phyloP scores from a whole-genome alignment of 2,888 invertebrate genomes.

The Eupeodes luniger region DNA sequence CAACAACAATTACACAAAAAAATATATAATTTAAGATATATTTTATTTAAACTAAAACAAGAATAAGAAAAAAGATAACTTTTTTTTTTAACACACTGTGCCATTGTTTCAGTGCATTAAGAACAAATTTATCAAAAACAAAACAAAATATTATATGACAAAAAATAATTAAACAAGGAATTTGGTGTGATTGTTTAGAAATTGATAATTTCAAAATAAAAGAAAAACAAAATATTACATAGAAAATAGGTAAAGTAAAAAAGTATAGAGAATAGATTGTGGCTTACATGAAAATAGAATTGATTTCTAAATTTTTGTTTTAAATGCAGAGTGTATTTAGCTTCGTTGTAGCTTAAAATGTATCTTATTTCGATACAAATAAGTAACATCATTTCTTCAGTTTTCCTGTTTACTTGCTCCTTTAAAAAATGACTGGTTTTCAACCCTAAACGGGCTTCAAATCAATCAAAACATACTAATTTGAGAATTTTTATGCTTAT shows the following conservation, averaged over 20 bases:
- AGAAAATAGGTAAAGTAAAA: conserved; percentile 14
- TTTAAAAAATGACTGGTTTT: no score
- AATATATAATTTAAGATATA: neutral
- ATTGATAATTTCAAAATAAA: conserved; percentile 37
- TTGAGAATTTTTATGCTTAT: no score
- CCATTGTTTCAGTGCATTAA: conserved; percentile 60
- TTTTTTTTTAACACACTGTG: conserved; percentile 50
- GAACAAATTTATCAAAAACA: neutral
- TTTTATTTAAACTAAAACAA: conserved; percentile 19
- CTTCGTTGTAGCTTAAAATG: neutral
- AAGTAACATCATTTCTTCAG: neutral
- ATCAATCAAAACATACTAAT: no score
- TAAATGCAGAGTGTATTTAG: conserved; percentile 7
- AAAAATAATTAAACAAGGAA: neutral
- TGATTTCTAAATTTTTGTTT: neutral
- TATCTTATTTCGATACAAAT: neutral
- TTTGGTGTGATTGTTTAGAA: conserved; percentile 40
- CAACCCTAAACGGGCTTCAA: no score
- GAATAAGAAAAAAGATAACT: neutral
- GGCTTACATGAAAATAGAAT: conserved; percentile 14
- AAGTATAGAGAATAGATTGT: conserved; percentile 15
- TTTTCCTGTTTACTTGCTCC: neutral
- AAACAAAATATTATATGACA: neutral
- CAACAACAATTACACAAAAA: no score
- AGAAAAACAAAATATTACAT: neutral